A percentile compares a stretch with the other conserved stretches of the same genome.
phyloP scores from a whole-genome alignment of 2,113 vertebrate genomes.

The Cranoglanis bouderius region DNA sequence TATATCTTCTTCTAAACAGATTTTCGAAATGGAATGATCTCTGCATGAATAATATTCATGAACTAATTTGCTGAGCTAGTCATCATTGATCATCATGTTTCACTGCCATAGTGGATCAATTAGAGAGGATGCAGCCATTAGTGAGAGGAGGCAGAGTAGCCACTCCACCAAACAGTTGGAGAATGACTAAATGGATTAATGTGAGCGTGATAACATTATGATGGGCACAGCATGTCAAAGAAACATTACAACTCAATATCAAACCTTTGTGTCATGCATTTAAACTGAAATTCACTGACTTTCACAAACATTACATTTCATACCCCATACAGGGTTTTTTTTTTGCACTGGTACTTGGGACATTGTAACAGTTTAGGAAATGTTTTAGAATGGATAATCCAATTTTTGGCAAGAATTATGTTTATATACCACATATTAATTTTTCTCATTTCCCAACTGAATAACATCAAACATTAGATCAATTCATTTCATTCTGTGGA shows the following conservation, averaged over 20 bases:
- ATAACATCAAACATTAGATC: not conserved
- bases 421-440: not conserved
- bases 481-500: not conserved
- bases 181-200: slow-evolving; percentile 42
- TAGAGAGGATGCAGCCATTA: slow-evolving; percentile 47
- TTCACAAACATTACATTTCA: slow-evolving; percentile 8
- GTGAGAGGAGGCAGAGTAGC: slow-evolving; percentile 37
- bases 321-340: not conserved
- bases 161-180: slow-evolving; percentile 25
- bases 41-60: slow-evolving; percentile 44
- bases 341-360: not conserved
- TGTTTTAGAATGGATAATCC: not conserved
- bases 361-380: not conserved
- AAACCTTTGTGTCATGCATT: slow-evolving; percentile 12
- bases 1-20: not conserved
- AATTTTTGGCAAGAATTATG: not conserved
- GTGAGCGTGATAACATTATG: slow-evolving; percentile 38
- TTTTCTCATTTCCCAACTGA: too few species aligned
- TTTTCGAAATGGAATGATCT: slow-evolving; percentile 43
- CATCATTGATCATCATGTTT: slow-evolving; percentile 37
- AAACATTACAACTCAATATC: slow-evolving; percentile 30
- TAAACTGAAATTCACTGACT: not conserved
- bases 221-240: slow-evolving; percentile 22
- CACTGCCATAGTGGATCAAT: slow-evolving; percentile 41
- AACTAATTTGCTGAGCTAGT: slow-evolving; percentile 32